Base-by-base conservation (phyloP, 2,888 invertebrate species). In the Limnephilus auricula region DNA sequence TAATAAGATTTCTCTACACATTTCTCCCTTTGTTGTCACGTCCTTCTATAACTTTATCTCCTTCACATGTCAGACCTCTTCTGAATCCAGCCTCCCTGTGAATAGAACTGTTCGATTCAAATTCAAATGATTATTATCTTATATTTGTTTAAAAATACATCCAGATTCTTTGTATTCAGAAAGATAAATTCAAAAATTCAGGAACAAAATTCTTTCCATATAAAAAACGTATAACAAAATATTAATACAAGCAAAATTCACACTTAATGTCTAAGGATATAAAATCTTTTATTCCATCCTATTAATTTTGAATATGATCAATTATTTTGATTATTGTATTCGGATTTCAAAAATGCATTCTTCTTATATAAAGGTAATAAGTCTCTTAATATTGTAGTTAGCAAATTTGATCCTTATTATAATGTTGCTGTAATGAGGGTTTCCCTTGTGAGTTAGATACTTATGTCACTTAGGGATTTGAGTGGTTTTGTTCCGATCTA, bases 131-230 rank as follows among this genome's bases (percentile, higher is more conserved):
- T 50, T 65, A 31, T 15, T 18, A 78, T 50, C 34, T 87, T 30
- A 31, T 87, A 31, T 87, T 87, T 87, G 87, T 87, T 87, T 87
- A 87, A 87, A 87, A 32, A 87, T 78, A 65, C 78, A 65, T 85
- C 85, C 45, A 85, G 82, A 18, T 10, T 82, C 82, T 34, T 82
- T 34, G 82, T 82, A 32, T 82, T 15, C 32, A 15, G 45, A 86
- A 86, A 45, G 40, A 45, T 45, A 40, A 40, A 86, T 37, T 18
- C 18, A 65, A n/a, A 65, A 65, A n/a, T 25, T 65, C 65, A n/a
- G 65, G 6, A 65, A 25, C 5, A 65, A 65, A 65, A 65, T 25
- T 6, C 6, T 50, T 18, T 25, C 25, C 25, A 9, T 65, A n/a
- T 65, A 25, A 65, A 9, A 65, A 9, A 65, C 65, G 25, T n/a